These are phyloP conservation scores for Clarias gariepinus DNA, from an alignment of 2,113 vertebrate species.

Conservation along the genomic window DNA sequence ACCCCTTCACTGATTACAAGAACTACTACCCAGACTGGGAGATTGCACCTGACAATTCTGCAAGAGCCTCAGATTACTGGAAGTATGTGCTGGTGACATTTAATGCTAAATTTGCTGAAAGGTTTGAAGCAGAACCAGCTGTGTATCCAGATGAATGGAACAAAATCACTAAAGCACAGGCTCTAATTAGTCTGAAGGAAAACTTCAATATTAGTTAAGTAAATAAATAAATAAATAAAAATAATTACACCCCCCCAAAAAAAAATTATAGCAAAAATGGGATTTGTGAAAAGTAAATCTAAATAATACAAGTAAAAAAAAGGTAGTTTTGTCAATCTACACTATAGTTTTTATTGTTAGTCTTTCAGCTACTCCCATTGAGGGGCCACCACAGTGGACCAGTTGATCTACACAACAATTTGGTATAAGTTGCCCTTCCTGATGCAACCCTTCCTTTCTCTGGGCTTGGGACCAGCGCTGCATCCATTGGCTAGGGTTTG, in stretches of 20 bases:
- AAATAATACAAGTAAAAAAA: neutral
- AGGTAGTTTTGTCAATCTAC: too few species aligned
- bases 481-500: too few species aligned
- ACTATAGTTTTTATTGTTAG: too few species aligned
- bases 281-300: neutral
- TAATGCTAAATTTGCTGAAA: constrained; percentile 43
- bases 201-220: constrained; percentile 9
- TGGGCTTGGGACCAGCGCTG: too few species aligned
- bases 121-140: constrained; percentile 27
- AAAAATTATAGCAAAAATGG: neutral
- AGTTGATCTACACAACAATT: too few species aligned
- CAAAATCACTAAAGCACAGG: constrained; percentile 41
- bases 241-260: constrained; percentile 5
- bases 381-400: too few species aligned
- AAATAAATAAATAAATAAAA: constrained; percentile 29
- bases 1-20: constrained; percentile 44
- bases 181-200: neutral
- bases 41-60: constrained; percentile 54
- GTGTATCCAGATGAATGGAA: constrained; percentile 54
- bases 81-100: constrained; percentile 48
- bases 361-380: too few species aligned
- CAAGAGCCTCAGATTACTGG: constrained; percentile 53
- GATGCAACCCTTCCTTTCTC: too few species aligned
- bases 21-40: constrained; percentile 54
- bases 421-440: too few species aligned